Evolutionary conservation across 2,797 vertebrate species (phyloP).

Genomic region (Lithobates pipiens): DNA sequence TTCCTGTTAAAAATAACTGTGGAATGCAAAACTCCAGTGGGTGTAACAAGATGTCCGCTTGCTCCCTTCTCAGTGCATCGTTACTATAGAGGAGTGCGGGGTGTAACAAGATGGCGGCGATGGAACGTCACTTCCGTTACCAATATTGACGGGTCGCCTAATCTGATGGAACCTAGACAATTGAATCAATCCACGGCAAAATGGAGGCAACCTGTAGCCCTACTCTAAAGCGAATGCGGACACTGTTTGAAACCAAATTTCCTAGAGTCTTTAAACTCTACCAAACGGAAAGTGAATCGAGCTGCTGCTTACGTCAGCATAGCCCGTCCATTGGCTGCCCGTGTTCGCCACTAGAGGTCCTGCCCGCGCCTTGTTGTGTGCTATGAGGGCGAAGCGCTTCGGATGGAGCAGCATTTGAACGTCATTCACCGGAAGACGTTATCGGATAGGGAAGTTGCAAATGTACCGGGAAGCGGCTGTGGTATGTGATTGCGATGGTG

Average conservation of each 20-base stretch:
- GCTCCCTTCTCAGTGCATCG: too few species aligned
- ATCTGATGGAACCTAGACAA: background rate
- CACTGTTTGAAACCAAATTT: background rate
- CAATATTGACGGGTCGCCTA: too few species aligned
- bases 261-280: background rate
- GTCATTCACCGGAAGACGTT: constrained; percentile 40
- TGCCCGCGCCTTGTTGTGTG: background rate
- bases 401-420: background rate
- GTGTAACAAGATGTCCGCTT: too few species aligned
- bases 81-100: too few species aligned
- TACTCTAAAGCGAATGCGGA: background rate
- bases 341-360: background rate
- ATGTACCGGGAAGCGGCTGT: constrained; percentile 26
- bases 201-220: background rate
- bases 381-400: background rate
- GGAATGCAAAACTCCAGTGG: too few species aligned
- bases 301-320: background rate
- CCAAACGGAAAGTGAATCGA: background rate
- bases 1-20: too few species aligned
- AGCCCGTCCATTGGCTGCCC: background rate
- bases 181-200: background rate
- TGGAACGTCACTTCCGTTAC: too few species aligned
- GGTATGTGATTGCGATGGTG: background rate
- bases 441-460: constrained; percentile 22
- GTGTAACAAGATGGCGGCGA: too few species aligned